Base-by-base conservation (phyloP, 2,113 vertebrate species). In the Harpagus bidentatus region DNA sequence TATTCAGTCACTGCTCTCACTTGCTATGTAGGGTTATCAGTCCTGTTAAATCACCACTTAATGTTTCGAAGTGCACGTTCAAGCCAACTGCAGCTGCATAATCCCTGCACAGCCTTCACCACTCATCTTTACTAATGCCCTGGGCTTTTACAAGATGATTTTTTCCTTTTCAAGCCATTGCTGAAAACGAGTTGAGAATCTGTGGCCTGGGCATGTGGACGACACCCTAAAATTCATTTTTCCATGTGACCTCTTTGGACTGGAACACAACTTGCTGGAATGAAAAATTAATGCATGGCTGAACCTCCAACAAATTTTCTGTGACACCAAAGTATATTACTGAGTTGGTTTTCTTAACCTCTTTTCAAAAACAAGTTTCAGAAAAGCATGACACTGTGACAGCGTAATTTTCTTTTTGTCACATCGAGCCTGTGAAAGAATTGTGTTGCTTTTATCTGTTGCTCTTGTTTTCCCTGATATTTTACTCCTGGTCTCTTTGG, bases 291-390 rank as follows among this genome's bases (percentile, higher is more conserved):
- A 73, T 62, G 45, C 84, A 62, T 80, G 71, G 47, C 45, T 94
- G 84, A 94, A 69, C 32, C 15, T 31, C 53, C 59, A 74, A 25
- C 38, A 88, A 82, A 59, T 86, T 82, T 90, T 85, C 84, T 91
- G 47, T 87, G 78, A 76, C 66, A 93, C 11, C 8, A 2, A 95
- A 94, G 62, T 83, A 11, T 73, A 77, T 94, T 87, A 77, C 12
- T 77, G 71, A 83, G 66, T 59, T 77, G 58, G 23, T 90, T 94
- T 81, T 86, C 82, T 92, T 82, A 90, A 94, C 72, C 82, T 92
- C 70, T 82, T 88, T 94, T 93, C 31, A 65, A 89, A 92, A 84
- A 38, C 72, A 77, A 32, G 11, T 76, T 95, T 94, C 81, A 90
- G 84, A 83, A 86, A 94, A 91, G 36, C 55, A 53, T 83, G 76